Conservation (phyloP, 2,888 invertebrate species). For the Autographa pulchrina region DNA sequence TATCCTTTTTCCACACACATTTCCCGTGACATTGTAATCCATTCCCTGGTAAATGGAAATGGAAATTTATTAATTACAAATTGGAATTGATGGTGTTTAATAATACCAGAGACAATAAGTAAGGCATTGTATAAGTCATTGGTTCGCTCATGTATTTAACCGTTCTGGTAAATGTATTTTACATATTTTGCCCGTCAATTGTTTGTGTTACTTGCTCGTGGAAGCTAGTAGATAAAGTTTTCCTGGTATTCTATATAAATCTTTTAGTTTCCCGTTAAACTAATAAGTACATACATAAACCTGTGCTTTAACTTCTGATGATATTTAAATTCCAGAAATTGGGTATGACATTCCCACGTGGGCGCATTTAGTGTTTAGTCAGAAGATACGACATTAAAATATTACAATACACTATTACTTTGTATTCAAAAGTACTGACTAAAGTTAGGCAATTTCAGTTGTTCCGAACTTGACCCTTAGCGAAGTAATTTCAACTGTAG, state of each 20-base stretch:
- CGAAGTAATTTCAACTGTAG: conserved; percentile 10
- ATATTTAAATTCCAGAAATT: not conserved
- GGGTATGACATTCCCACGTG: not conserved
- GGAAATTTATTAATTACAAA: too few relatives aligned
- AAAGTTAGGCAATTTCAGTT: not conserved
- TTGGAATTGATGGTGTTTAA: too few relatives aligned
- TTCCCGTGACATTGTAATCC: too few relatives aligned
- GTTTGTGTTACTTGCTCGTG: not conserved
- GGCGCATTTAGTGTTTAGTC: not conserved
- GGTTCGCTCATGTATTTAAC: too few relatives aligned
- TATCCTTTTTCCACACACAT: too few relatives aligned
- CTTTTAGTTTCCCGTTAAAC: not conserved
- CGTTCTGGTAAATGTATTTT: too few relatives aligned
- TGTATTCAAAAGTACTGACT: not conserved
- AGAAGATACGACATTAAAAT: not conserved
- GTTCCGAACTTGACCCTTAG: conserved; percentile 3
- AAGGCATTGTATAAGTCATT: too few relatives aligned
- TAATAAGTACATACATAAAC: not conserved
- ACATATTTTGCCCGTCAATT: not conserved
- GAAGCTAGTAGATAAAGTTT: not conserved
- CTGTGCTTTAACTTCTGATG: conserved; percentile 1
- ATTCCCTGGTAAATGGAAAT: too few relatives aligned
- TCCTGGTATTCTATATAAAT: not conserved
- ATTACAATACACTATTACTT: not conserved
- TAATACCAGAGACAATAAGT: too few relatives aligned